A percentile compares a stretch with the other conserved stretches of the same genome.
phyloP scores from a whole-genome alignment of 2,797 vertebrate genomes.

The Apodemus agrarius region DNA sequence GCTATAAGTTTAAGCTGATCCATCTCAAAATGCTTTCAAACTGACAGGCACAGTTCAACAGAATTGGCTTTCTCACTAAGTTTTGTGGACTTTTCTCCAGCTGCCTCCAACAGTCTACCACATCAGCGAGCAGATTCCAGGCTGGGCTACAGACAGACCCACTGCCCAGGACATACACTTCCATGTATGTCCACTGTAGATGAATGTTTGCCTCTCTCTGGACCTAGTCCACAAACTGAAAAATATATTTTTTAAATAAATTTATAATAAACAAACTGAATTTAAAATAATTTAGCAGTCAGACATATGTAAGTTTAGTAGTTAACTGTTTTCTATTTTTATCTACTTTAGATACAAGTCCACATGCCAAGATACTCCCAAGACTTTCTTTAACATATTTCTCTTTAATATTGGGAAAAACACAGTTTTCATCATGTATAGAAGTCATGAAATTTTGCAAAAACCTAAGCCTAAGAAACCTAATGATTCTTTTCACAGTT shows the following conservation, averaged over 20 bases:
- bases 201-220: background rate
- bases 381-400: background rate
- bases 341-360: background rate
- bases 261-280: background rate
- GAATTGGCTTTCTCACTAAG: background rate
- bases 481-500: background rate
- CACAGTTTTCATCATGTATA: background rate
- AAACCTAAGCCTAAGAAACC: background rate
- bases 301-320: background rate
- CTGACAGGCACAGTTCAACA: background rate
- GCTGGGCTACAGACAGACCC: background rate
- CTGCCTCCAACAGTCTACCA: background rate
- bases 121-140: background rate
- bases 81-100: background rate
- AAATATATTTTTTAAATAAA: background rate
- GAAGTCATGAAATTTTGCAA: background rate
- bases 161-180: too few relatives aligned
- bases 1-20: too few relatives aligned
- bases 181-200: background rate
- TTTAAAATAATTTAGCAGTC: background rate
- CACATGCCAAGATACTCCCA: background rate
- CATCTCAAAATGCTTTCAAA: background rate
- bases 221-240: background rate
- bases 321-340: background rate
- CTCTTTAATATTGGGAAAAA: background rate